Evolutionary conservation across 2,888 invertebrate species (phyloP).

Genomic region (Zonitis immaculata): DNA sequence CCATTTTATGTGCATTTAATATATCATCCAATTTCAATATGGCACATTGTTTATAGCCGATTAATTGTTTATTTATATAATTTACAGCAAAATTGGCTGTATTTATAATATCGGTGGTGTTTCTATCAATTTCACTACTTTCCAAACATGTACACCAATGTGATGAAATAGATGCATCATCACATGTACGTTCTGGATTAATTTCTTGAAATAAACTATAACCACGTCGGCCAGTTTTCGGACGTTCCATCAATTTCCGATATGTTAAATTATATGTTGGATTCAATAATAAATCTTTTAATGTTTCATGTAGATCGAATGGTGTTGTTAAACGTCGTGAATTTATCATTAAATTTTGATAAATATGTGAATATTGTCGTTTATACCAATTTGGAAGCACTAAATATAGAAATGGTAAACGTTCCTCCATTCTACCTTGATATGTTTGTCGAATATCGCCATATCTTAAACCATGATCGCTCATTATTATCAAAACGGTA

Average conservation of each 20-base stretch:
- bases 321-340: constrained; percentile 71
- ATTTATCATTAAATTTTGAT: constrained; percentile 63
- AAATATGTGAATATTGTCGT: constrained; percentile 57
- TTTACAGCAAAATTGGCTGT: constrained; percentile 60
- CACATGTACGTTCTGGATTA: constrained; percentile 68
- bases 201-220: constrained; percentile 76
- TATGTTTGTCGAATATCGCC: constrained; percentile 78
- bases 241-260: constrained; percentile 31
- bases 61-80: constrained; percentile 61
- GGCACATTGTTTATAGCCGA: constrained; percentile 61
- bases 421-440: constrained; percentile 82
- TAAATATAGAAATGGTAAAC: constrained; percentile 75
- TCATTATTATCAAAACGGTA: constrained; percentile 67
- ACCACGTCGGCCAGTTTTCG: constrained; percentile 46
- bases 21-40: constrained; percentile 59
- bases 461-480: constrained; percentile 89
- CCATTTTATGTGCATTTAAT: constrained; percentile 62
- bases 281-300: constrained; percentile 61
- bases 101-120: constrained; percentile 53
- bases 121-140: constrained; percentile 54
- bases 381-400: constrained; percentile 69
- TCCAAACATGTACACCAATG: constrained; percentile 89
- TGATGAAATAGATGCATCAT: constrained; percentile 68
- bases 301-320: constrained; percentile 77
- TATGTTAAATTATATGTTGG: constrained; percentile 33